Conservation (phyloP, 2,113 vertebrate species). For the Datnioides undecimradiatus region DNA sequence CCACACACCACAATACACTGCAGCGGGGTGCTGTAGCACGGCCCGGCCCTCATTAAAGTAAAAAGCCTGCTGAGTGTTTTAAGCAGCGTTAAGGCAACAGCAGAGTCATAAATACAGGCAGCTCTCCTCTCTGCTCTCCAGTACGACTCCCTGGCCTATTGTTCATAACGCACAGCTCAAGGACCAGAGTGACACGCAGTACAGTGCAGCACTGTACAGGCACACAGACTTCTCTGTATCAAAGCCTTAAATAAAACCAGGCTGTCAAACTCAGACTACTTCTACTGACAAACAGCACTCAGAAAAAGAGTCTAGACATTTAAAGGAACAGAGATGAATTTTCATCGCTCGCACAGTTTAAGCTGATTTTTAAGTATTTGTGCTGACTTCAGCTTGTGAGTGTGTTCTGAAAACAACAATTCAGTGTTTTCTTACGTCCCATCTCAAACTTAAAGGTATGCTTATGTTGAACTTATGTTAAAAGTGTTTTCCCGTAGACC, state of each 20-base stretch:
- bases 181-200: constrained; percentile 13
- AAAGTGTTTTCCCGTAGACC: neutral
- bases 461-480: too few relatives aligned
- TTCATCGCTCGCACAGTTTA: neutral
- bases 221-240: neutral
- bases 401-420: neutral
- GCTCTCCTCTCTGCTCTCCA: constrained; percentile 61
- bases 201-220: neutral
- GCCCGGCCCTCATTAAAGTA: constrained; percentile 75
- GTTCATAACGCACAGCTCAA: constrained; percentile 59
- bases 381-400: neutral
- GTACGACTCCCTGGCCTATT: constrained; percentile 56
- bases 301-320: neutral
- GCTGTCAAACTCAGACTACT: constrained; percentile 7
- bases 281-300: neutral
- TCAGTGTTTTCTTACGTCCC: neutral
- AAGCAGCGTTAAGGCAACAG: constrained; percentile 74
- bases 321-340: neutral
- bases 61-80: constrained; percentile 79
- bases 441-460: neutral
- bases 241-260: constrained; percentile 19
- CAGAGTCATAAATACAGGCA: constrained; percentile 68
- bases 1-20: constrained; percentile 31
- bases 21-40: constrained; percentile 54
- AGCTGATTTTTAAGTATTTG: neutral